These are phyloP conservation scores for Pao palembangensis DNA, from an alignment of 2,113 vertebrate genomes.

Conservation along the genomic window DNA sequence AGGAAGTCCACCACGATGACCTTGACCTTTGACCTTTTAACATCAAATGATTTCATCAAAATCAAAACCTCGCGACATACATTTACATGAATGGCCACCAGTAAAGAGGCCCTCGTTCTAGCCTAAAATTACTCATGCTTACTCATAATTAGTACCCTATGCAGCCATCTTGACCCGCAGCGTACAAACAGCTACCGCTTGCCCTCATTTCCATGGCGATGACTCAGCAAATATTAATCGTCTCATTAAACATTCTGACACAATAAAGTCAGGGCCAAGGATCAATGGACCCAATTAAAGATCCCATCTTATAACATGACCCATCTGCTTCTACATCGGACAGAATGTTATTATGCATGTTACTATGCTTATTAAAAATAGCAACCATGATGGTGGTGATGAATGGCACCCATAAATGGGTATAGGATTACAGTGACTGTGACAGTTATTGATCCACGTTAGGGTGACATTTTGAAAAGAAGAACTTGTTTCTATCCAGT, in stretches of 20 bases:
- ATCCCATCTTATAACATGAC: slow-evolving; percentile 22
- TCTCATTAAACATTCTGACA: slow-evolving; percentile 21
- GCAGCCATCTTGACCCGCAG: not conserved
- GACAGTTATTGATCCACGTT: not conserved
- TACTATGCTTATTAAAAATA: slow-evolving; percentile 7
- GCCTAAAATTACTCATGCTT: too few relatives aligned
- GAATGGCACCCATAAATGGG: slow-evolving; percentile 1
- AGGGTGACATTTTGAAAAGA: not conserved
- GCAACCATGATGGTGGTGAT: slow-evolving; percentile 15
- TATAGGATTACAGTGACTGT: slow-evolving; percentile 3
- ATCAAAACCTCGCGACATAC: too few relatives aligned
- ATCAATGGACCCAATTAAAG: slow-evolving; percentile 15
- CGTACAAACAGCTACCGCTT: not conserved
- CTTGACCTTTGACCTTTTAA: too few relatives aligned
- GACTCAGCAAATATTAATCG: not conserved
- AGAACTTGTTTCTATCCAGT: too few relatives aligned
- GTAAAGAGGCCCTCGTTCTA: too few relatives aligned
- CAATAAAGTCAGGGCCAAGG: slow-evolving; percentile 8
- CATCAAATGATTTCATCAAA: too few relatives aligned
- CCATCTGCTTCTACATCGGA: not conserved
- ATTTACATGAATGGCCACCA: too few relatives aligned
- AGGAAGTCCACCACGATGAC: too few relatives aligned
- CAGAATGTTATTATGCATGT: not conserved
- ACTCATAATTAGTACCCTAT: too few relatives aligned
- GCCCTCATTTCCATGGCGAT: not conserved